A percentile compares a stretch with the other conserved stretches of the same genome.
Evolutionary conservation across 2,113 vertebrate genomes (phyloP).

Genomic region (Calyptomena viridis): DNA sequence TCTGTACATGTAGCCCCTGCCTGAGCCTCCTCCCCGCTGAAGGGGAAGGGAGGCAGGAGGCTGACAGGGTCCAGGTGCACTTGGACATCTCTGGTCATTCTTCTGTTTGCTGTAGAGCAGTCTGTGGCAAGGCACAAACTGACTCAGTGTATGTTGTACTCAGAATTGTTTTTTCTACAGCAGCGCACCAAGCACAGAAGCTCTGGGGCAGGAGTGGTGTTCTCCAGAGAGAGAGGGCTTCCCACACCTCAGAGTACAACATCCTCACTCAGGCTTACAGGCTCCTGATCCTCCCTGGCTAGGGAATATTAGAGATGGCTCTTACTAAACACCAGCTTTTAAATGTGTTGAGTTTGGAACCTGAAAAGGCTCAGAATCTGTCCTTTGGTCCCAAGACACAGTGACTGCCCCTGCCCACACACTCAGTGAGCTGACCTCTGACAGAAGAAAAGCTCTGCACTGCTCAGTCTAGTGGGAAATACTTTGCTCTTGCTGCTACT

Average conservation of each 20-base stretch:
- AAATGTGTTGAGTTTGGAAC: not conserved
- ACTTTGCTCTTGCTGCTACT: conserved; percentile 35
- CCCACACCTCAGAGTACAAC: not conserved
- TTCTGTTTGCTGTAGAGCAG: not conserved
- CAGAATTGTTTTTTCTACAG: not conserved
- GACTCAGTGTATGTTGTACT: not conserved
- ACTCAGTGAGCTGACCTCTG: not conserved
- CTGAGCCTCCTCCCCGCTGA: not conserved
- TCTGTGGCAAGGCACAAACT: not conserved
- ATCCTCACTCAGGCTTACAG: not conserved
- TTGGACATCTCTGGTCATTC: not conserved
- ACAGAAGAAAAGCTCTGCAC: not conserved
- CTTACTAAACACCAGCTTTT: not conserved
- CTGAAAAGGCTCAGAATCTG: not conserved
- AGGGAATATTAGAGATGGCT: not conserved
- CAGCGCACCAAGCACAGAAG: not conserved
- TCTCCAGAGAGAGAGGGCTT: not conserved
- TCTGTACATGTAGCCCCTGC: not conserved
- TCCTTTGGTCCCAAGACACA: not conserved
- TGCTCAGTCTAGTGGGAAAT: conserved; percentile 36
- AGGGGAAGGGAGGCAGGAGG: not conserved
- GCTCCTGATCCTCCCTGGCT: not conserved
- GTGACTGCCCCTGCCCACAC: not conserved
- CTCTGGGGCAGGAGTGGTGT: not conserved
- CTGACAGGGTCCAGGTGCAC: not conserved